phyloP scores from a whole-genome alignment of 2,797 vertebrate species.

The Melanotaenia maccullochi region DNA sequence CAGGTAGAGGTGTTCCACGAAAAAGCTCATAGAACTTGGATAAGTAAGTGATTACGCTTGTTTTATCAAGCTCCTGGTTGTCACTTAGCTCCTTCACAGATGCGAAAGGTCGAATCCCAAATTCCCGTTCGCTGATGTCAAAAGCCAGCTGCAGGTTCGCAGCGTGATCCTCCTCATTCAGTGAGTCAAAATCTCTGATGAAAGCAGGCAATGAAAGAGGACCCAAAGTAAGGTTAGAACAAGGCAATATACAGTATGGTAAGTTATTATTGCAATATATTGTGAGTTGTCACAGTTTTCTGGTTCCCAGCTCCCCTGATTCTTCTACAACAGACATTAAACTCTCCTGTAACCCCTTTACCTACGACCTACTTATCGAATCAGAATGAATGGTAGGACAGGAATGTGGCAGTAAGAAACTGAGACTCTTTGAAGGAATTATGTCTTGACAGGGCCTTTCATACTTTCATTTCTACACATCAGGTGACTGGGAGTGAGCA shows the following conservation, averaged over 20 bases:
- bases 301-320: neutral
- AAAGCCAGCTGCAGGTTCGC: slow-evolving; percentile 93
- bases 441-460: slow-evolving; percentile 28
- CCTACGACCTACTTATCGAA: slow-evolving; percentile 13
- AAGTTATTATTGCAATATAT: neutral
- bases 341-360: neutral
- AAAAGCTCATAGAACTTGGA: slow-evolving; percentile 97
- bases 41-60: slow-evolving; percentile 90
- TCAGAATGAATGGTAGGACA: slow-evolving; percentile 21
- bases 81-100: slow-evolving; percentile 87
- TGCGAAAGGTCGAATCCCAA: slow-evolving; percentile 89
- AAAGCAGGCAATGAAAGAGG: slow-evolving; percentile 1
- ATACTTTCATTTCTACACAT: slow-evolving; percentile 25
- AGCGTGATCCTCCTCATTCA: slow-evolving; percentile 87
- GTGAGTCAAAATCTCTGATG: slow-evolving; percentile 89
- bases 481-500: slow-evolving; percentile 34
- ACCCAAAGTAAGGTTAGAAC: neutral
- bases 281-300: neutral
- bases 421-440: slow-evolving; percentile 25
- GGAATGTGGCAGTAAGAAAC: slow-evolving; percentile 29
- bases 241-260: neutral
- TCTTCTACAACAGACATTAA: neutral
- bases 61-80: slow-evolving; percentile 87
- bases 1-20: slow-evolving; percentile 87
- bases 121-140: slow-evolving; percentile 90